Evolutionary conservation across 2,888 invertebrate genomes (phyloP).

Genomic region (Marronus borbonicus): DNA sequence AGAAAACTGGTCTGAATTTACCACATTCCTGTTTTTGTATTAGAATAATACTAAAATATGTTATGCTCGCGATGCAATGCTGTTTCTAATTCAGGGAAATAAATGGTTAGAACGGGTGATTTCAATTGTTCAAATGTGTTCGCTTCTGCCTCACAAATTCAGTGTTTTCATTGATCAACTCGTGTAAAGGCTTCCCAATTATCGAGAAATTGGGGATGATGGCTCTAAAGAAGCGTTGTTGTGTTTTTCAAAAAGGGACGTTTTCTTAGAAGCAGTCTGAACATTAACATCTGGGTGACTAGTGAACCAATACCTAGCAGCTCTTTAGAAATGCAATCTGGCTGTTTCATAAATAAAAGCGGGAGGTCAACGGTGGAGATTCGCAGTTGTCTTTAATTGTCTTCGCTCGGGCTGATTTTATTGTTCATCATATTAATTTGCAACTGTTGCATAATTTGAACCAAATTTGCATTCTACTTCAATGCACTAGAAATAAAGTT

Average conservation of each 20-base stretch:
- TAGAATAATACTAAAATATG: conserved; percentile 62
- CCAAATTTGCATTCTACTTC: no score
- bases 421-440: no score
- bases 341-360: no score
- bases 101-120: conserved; percentile 6
- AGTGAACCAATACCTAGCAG: no score
- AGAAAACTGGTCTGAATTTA: conserved; percentile 29
- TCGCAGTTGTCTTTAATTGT: no score
- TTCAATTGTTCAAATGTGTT: conserved; percentile 36
- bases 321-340: no score
- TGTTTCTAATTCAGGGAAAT: conserved; percentile 56
- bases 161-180: conserved; percentile 22
- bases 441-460: no score
- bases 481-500: no score
- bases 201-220: conserved; percentile 38
- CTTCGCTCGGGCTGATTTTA: no score
- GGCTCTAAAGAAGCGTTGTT: conserved; percentile 35
- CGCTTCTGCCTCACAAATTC: conserved; percentile 7
- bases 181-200: conserved; percentile 36
- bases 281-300: no score
- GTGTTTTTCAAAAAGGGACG: not conserved
- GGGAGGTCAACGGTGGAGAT: no score
- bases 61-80: conserved; percentile 63
- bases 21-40: conserved; percentile 59
- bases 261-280: no score